Evolutionary conservation across 2,888 invertebrate species (phyloP), one percentile per base, ranked within the genome.

Genomic region (Rhabditoides inermis): DNA sequence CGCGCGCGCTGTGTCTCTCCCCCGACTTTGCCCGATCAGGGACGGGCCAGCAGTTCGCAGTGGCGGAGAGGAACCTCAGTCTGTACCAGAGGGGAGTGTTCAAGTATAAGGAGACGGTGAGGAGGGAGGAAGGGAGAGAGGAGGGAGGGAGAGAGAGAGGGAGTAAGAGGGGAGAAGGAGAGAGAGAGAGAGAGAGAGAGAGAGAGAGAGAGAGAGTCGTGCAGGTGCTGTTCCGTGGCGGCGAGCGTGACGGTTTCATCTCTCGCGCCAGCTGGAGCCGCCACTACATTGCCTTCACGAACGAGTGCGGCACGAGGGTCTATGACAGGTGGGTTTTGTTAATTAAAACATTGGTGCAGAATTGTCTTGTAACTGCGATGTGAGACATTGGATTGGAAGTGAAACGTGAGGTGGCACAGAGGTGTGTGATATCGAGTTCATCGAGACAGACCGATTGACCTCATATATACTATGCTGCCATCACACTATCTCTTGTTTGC

Each of bases 261-360:
- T 58, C 61, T 18, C 56, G 63, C 2, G 52, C 67, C 12, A 58
- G 69, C 12, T 75, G 74, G 69, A 55, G 52, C 3, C 62, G 62
- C 5, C 51, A 58, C 23, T 64, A 64, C 40, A 62, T 76, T 26
- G 74, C 75, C 0, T 76, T 76, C 57, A 73, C 71, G 7, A 76
- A 76, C 50, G 76, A 76, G 37, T 65, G 65, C 0, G 76, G 76
- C 39, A 75, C 76, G 15, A 55, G 72, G 27, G 52, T 76, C 22
- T 73, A 67, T 45, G 73, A 76, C 30, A 51, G 56, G 65, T 62
- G 28, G 28, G 55, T 28, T 6, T 22, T 42, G 10, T 40, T 40
- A 10, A 40, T 40, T 20, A n/a, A n/a, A 12, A 22, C 6, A 3
- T 18, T 3, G 18, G 44, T 2, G 7, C 20, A 40, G 40, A 20